phyloP scores from a whole-genome alignment of 2,113 vertebrate genomes.

The Stegastes partitus region DNA sequence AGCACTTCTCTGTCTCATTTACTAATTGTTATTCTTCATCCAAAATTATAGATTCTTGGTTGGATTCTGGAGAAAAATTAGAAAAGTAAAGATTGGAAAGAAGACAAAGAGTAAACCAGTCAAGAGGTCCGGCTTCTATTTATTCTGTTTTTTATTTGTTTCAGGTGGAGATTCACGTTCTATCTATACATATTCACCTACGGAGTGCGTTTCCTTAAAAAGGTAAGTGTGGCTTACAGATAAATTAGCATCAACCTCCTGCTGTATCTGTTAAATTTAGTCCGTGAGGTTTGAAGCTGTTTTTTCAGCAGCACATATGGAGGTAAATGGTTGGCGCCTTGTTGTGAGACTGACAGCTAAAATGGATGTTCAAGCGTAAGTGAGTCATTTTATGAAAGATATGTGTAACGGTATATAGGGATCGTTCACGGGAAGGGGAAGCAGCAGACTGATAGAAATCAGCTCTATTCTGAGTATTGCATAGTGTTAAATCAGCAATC shows the following conservation, averaged over 20 bases:
- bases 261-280: neutral
- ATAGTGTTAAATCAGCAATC: too few species aligned
- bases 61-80: neutral
- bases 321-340: too few species aligned
- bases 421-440: too few species aligned
- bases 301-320: too few species aligned
- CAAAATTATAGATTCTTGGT: neutral
- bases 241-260: neutral
- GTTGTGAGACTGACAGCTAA: too few species aligned
- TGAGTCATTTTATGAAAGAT: too few species aligned
- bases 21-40: neutral
- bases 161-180: conserved; percentile 98
- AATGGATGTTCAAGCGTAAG: too few species aligned
- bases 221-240: conserved; percentile 85
- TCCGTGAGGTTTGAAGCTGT: too few species aligned
- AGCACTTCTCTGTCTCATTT: conserved; percentile 6
- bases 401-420: too few species aligned
- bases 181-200: conserved; percentile 97
- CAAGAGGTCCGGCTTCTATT: neutral
- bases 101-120: neutral
- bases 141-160: conserved; percentile 71
- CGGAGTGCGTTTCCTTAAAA: conserved; percentile 95
- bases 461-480: too few species aligned
- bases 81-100: neutral
- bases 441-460: too few species aligned